Base-by-base conservation (phyloP, 1,140 invertebrate genomes). In the Helicorthomorpha holstii region DNA sequence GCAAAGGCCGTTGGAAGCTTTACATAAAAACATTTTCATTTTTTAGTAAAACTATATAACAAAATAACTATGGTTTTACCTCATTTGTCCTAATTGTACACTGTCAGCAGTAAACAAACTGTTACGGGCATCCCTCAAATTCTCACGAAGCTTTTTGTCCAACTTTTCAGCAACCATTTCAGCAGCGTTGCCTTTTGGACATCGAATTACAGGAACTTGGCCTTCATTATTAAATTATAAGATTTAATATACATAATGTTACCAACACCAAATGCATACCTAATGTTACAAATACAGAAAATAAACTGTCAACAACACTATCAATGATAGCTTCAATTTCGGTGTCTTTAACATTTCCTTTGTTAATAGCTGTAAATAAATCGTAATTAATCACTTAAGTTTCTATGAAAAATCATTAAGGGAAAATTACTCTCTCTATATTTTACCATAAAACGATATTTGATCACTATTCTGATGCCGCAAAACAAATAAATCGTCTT, bases 111-210 rank as follows among this genome's bases (percentile, higher is more conserved):
- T 81, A 64, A 99, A 98, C 27, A 98, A 73, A 72, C 90, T 96
- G 67, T 96, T 97, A 63, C 93, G 77, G 0, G 92, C 81, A 72
- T 98, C 94, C 73, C 91, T 83, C 2, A 98, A 71, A 73, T 98
- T 98, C 65, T 98, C 93, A 45, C 91, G 69, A 23, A 99, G 72
- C 70, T 98, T 98, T 68, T 97, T 96, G 61, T 98, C 90, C 48
- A 99, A 72, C 69, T 94, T 95, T 69, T 90, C 84, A 1, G 88
- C 91, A 1, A 99, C 91, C 83, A 94, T 91, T 74, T 98, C 93
- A 1, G 95, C 94, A 10, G 95, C 94, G 74, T 95, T 97, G 27
- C 91, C 91, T 67, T 83, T 81, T 3, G 89, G 88, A 71, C 89
- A 89, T 53, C 93, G 74, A 59, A 98, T 98, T 44, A 98, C 85